Conservation (phyloP, 1,140 invertebrate species). For the Physella acuta region DNA sequence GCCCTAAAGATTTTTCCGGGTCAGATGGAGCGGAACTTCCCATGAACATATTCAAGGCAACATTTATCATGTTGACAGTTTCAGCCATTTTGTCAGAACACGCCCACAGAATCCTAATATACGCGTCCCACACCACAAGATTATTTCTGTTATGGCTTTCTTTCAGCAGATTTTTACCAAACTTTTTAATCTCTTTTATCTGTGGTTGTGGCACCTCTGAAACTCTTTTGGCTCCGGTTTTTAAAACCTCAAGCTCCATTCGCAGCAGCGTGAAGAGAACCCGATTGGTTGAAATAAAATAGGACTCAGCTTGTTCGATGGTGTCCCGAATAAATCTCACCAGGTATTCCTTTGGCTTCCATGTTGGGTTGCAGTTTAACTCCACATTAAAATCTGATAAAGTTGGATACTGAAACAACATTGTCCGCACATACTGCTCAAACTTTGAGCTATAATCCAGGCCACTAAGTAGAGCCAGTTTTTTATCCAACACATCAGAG, state of each 20-base stretch:
- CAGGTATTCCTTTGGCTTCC: slow-evolving; percentile 15
- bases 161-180: slow-evolving; percentile 57
- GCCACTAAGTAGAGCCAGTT: background rate
- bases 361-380: slow-evolving; percentile 14
- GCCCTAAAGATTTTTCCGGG: slow-evolving; percentile 24
- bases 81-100: slow-evolving; percentile 46
- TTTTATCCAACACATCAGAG: slow-evolving; percentile 9
- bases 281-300: slow-evolving; percentile 36
- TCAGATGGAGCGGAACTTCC: slow-evolving; percentile 15
- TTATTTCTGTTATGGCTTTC: slow-evolving; percentile 58
- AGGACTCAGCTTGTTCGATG: slow-evolving; percentile 33
- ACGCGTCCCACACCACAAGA: slow-evolving; percentile 59
- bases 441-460: background rate
- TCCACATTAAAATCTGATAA: background rate
- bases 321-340: slow-evolving; percentile 27
- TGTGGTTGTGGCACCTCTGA: slow-evolving; percentile 20
- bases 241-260: slow-evolving; percentile 36
- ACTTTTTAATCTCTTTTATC: slow-evolving; percentile 54
- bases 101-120: slow-evolving; percentile 52
- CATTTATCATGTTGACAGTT: slow-evolving; percentile 54
- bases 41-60: slow-evolving; percentile 48
- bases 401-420: background rate
- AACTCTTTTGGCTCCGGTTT: slow-evolving; percentile 11
- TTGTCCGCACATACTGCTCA: slow-evolving; percentile 3
- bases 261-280: slow-evolving; percentile 40